A percentile compares a stretch with the other conserved stretches of the same genome.
These are phyloP conservation scores for Sinentomon sp. DNA, from an alignment of 2,888 invertebrate species.

Conservation along the genomic window DNA sequence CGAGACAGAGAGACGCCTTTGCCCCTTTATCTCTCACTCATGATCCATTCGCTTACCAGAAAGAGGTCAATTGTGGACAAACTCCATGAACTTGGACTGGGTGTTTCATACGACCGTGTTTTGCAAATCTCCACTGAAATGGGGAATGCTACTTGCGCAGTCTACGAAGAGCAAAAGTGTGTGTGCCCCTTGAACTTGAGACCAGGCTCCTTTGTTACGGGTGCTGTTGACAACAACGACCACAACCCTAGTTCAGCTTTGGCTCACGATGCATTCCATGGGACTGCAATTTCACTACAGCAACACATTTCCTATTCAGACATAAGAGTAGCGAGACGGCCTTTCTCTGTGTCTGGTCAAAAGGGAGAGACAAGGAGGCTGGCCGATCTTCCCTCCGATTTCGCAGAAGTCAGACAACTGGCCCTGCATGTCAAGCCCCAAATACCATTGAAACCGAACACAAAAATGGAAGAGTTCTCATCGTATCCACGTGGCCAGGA, in stretches of 20 bases:
- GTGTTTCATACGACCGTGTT: constrained; percentile 8
- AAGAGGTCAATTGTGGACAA: constrained; percentile 3
- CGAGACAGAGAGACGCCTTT: neutral
- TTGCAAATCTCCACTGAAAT: constrained; percentile 6
- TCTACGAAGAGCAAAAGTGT: neutral
- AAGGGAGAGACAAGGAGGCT: no score
- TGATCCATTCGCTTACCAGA: neutral
- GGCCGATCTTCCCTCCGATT: no score
- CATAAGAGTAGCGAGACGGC: no score
- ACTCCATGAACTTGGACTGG: constrained; percentile 7
- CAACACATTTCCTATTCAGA: no score
- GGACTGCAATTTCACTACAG: constrained; percentile 6
- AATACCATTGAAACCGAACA: no score
- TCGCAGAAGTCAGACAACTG: no score
- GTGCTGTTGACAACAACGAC: constrained; percentile 8
- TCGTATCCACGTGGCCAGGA: no score
- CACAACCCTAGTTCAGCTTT: constrained; percentile 9
- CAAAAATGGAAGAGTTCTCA: no score
- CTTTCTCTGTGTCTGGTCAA: no score
- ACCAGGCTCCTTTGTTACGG: neutral
- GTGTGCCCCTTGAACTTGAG: neutral
- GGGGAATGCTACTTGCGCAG: constrained; percentile 5
- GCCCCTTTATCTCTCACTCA: constrained; percentile 1
- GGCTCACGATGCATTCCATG: constrained; percentile 9
- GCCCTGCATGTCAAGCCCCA: no score